Evolutionary conservation across 1,140 invertebrate species (phyloP).

Genomic region (Manduca sexta): DNA sequence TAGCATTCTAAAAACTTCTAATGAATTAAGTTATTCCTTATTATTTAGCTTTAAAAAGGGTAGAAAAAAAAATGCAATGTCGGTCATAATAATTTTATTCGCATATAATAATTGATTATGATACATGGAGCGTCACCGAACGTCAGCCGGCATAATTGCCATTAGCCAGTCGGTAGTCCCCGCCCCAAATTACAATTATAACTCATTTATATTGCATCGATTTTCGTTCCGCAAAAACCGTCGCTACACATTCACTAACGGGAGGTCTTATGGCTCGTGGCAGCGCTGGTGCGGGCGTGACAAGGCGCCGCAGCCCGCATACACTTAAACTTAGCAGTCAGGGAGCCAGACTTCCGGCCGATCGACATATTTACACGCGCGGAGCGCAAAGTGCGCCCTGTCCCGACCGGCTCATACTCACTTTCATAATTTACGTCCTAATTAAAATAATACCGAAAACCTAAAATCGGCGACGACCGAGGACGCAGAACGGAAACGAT

Average conservation of each 20-base stretch:
- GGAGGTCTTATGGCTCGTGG: constrained; percentile 64
- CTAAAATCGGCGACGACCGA: constrained; percentile 35
- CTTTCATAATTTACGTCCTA: constrained; percentile 69
- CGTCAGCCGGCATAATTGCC: constrained; percentile 35
- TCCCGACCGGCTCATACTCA: constrained; percentile 33
- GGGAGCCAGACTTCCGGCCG: constrained; percentile 57
- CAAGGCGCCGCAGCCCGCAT: constrained; percentile 39
- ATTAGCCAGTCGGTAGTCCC: constrained; percentile 30
- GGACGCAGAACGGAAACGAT: constrained; percentile 12
- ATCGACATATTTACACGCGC: constrained; percentile 65
- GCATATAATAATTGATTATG: constrained; percentile 72
- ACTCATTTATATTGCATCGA: constrained; percentile 66
- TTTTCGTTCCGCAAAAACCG: constrained; percentile 56
- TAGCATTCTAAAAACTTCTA: too few relatives aligned
- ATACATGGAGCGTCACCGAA: constrained; percentile 61
- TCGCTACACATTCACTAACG: constrained; percentile 69
- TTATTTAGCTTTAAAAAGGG: too few relatives aligned
- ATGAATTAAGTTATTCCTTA: too few relatives aligned
- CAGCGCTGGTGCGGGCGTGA: constrained; percentile 45
- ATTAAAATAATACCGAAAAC: constrained; percentile 56
- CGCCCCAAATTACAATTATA: constrained; percentile 61
- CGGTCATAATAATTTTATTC: constrained; percentile 71
- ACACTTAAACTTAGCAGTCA: constrained; percentile 68
- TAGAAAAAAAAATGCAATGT: constrained; percentile 4
- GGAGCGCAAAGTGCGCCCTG: constrained; percentile 19